These are phyloP conservation scores for Phrynocephalus versicolor DNA, from an alignment of 2,113 vertebrate species.

Conservation along the genomic window DNA sequence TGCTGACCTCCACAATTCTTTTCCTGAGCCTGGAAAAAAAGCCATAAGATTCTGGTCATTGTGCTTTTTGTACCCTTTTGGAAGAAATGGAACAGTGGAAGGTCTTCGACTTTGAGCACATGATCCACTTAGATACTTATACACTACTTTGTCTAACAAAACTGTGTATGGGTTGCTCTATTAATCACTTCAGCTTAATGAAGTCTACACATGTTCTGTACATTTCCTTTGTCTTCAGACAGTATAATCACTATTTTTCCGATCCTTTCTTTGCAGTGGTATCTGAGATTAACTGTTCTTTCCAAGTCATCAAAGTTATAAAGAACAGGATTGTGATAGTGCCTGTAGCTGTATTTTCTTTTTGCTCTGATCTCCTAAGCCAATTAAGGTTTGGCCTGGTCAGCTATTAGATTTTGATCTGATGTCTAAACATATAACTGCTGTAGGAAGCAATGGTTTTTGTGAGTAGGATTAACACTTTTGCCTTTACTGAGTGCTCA, in stretches of 20 bases:
- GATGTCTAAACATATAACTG: not conserved
- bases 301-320: not conserved
- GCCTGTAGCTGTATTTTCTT: not conserved
- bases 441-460: not conserved
- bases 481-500: not conserved
- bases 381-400: not conserved
- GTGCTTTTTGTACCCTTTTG: not conserved
- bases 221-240: conserved; percentile 1
- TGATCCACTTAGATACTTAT: not conserved
- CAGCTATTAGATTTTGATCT: not conserved
- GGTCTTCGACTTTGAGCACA: not conserved
- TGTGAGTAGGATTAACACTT: not conserved
- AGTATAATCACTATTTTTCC: not conserved
- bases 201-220: not conserved
- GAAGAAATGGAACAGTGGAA: not conserved
- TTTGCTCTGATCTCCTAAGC: not conserved
- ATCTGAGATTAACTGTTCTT: conserved; percentile 3
- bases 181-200: conserved; percentile 1
- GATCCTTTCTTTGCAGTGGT: conserved; percentile 6
- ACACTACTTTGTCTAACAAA: not conserved
- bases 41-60: not conserved
- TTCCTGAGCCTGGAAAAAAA: too few relatives aligned
- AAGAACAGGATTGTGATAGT: not conserved
- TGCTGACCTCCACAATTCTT: too few relatives aligned
- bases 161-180: not conserved